phyloP scores from a whole-genome alignment of 35 echinoderm and acorn worm species.

The Chiridota heheva region DNA sequence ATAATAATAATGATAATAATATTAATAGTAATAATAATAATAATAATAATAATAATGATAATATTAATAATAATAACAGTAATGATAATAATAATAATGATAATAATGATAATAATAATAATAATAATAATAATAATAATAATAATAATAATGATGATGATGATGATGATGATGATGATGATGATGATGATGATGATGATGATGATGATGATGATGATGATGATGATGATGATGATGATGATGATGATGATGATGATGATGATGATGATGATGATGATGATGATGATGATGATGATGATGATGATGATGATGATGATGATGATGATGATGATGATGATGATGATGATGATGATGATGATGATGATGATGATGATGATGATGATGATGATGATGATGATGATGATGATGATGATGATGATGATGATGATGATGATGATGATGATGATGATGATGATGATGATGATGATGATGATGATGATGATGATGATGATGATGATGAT shows the following conservation, averaged over 20 bases:
- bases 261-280: not conserved
- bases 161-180: not conserved
- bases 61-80: too few species aligned
- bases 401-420: not conserved
- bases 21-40: too few species aligned
- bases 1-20: too few species aligned
- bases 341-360: conserved; percentile 8
- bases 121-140: too few species aligned
- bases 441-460: not conserved
- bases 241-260: not conserved
- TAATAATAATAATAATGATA: too few species aligned
- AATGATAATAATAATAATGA: too few species aligned
- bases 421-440: not conserved
- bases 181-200: conserved; percentile 9
- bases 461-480: not conserved
- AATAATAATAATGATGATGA: not conserved
- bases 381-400: not conserved
- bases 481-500: not conserved
- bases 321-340: conserved; percentile 8
- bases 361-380: not conserved
- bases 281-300: not conserved
- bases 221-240: not conserved
- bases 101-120: too few species aligned
- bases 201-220: conserved; percentile 8
- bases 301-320: not conserved